These are phyloP conservation scores for Hycleus cichorii DNA, from an alignment of 1,140 invertebrate species.

Conservation along the genomic window DNA sequence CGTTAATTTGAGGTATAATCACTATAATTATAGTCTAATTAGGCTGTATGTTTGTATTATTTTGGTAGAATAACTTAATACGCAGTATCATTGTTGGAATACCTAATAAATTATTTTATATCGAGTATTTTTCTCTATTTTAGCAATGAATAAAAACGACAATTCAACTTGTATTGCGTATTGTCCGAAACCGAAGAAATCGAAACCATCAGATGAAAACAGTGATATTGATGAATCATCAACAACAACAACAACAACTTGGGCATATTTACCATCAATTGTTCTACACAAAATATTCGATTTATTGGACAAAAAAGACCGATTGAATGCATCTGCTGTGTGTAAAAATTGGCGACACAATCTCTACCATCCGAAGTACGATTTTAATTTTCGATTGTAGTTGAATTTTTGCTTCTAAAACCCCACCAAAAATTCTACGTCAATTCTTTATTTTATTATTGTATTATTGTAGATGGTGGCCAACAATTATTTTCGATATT, in stretches of 20 bases:
- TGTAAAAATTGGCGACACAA: slow-evolving; percentile 38
- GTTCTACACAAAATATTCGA: slow-evolving; percentile 37
- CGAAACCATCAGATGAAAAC: slow-evolving; percentile 18
- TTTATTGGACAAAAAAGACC: slow-evolving; percentile 30
- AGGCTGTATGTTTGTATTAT: too few species aligned
- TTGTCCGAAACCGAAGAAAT: slow-evolving; percentile 28
- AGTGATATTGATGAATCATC: background rate
- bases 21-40: too few species aligned
- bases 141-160: slow-evolving; percentile 23
- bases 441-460: background rate
- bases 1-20: too few species aligned
- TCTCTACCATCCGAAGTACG: slow-evolving; percentile 37
- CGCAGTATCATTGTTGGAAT: too few species aligned
- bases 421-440: background rate
- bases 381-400: slow-evolving; percentile 2
- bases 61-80: too few species aligned
- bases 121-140: background rate
- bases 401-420: background rate
- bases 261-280: slow-evolving; percentile 34
- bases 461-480: slow-evolving; percentile 30
- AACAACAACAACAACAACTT: slow-evolving; percentile 1
- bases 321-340: slow-evolving; percentile 35
- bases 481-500: slow-evolving; percentile 29
- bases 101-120: background rate
- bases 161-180: slow-evolving; percentile 18